Base-by-base conservation (phyloP, 2,888 invertebrate genomes). In the Corythucha ciliata region DNA sequence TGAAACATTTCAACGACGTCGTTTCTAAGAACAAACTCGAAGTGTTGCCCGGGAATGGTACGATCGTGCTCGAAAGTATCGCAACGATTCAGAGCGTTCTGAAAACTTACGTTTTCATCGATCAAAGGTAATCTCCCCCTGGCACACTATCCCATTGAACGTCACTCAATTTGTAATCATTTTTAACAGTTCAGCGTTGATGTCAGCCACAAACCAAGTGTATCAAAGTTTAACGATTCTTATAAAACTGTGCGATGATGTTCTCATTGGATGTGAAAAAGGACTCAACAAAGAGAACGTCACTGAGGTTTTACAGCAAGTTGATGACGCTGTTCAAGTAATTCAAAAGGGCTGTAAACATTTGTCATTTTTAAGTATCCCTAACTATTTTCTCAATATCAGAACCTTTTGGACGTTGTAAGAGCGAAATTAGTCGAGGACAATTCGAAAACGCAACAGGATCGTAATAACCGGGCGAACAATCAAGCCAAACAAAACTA, bases 41-140 rank as follows among this genome's bases (percentile, higher is more conserved):
- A 73, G 89, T 93, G 78, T 73, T 94, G 62, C 89, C 92, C 2
- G 92, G 90, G 57, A 90, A 92, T 69, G 91, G 91, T 57, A 91
- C 91, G 44, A 84, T 93, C 63, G 87, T 93, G 58, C 76, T 94
- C 67, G 93, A 94, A 70, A 88, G 86, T 50, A 86, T 93, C 60
- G 86, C 89, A 66, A 81, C 83, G 66, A 87, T 90, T 69, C 86
- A 87, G 70, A 80, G 81, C 49, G 68, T 71, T 45, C 66, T 74
- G 55, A 73, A 72, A 59, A 71, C 72, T 20, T 72, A 71, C 57
- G 66, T 72, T 21, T 67, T 72, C 44, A 71, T 72, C 56, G 74
- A 74, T 58, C 74, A 74, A 61, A 74, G 74, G 73, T 74, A 60
- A 70, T 22, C 6, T 14, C 8, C n/a, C 18, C 29, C 29, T 29